Percentiles rank a stretch among this genome's conserved stretches.
Conservation (phyloP, 2,888 invertebrate species). For the Synergus umbraculus region DNA sequence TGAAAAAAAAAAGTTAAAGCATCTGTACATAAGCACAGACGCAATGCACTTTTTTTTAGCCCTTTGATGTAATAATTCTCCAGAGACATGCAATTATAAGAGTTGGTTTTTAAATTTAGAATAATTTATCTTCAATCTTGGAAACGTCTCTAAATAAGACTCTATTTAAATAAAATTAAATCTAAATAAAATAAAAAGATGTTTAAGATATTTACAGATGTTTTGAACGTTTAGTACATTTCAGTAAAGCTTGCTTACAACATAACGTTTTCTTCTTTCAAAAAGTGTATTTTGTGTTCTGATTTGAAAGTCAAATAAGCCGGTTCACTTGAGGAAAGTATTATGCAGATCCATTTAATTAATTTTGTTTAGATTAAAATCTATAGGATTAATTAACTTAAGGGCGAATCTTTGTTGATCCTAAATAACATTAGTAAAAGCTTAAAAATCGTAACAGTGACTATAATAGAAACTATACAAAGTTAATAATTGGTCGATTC, state of each 20-base stretch:
- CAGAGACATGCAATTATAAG: neutral
- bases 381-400: neutral
- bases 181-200: neutral
- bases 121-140: neutral
- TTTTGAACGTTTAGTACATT: too few relatives aligned
- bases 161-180: neutral
- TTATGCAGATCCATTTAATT: neutral
- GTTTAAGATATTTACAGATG: neutral
- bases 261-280: neutral
- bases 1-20: neutral
- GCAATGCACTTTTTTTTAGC: too few relatives aligned
- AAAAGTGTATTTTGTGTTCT: neutral
- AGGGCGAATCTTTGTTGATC: neutral
- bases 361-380: neutral
- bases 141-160: neutral
- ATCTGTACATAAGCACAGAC: neutral
- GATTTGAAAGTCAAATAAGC: neutral
- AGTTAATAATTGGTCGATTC: constrained; percentile 6
- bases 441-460: neutral
- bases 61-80: neutral
- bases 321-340: neutral
- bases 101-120: neutral
- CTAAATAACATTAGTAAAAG: neutral
- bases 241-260: neutral
- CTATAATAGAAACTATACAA: neutral